Conservation (phyloP, 2,113 vertebrate species). For the Cynocephalus volans region DNA sequence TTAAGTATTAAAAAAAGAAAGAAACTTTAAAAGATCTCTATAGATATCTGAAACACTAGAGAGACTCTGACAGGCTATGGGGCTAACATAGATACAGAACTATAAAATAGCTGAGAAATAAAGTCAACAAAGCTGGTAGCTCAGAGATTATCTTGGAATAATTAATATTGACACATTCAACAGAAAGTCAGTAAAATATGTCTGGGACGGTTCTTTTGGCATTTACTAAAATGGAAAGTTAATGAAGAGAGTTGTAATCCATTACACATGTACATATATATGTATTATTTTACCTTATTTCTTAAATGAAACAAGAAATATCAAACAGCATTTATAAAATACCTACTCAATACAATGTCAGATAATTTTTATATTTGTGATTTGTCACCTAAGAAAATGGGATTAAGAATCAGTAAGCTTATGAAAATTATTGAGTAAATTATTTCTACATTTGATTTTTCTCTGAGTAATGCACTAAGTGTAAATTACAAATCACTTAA, state of each 20-base stretch:
- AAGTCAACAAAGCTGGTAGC: background rate
- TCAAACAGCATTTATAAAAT: background rate
- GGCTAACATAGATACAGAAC: background rate
- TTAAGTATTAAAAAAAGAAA: background rate
- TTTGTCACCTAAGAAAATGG: background rate
- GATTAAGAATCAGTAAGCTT: background rate
- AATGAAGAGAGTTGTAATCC: background rate
- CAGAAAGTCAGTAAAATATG: slow-evolving; percentile 6
- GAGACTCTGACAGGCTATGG: background rate
- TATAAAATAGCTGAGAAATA: slow-evolving; percentile 5
- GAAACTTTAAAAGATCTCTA: background rate
- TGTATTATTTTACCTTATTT: background rate
- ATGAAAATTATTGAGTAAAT: background rate
- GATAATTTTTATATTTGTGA: background rate
- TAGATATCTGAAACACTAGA: background rate
- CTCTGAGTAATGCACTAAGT: background rate
- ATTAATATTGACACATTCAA: background rate
- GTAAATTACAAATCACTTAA: background rate
- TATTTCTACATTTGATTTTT: slow-evolving; percentile 49
- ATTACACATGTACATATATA: background rate
- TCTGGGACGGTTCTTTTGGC: background rate
- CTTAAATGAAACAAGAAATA: slow-evolving; percentile 56
- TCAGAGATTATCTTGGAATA: background rate
- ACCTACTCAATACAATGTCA: background rate
- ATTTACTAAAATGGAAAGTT: slow-evolving; percentile 20